These are phyloP conservation scores for Balaeniceps rex DNA, from an alignment of 2,113 vertebrate genomes.

Conservation along the genomic window DNA sequence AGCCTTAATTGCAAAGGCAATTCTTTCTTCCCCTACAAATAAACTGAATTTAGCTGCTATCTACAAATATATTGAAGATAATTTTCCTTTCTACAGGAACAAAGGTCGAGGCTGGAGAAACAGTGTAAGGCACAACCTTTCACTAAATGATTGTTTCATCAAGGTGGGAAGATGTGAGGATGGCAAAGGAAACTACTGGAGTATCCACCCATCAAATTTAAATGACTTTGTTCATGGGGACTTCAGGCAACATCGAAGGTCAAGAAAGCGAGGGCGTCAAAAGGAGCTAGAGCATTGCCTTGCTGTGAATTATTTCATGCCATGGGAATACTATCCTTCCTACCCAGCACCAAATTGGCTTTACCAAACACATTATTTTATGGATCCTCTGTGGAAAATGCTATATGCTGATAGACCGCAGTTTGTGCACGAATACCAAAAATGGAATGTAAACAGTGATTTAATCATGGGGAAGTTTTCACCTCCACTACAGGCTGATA, in stretches of 20 bases:
- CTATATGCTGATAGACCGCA: background rate
- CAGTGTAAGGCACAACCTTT: conserved; percentile 58
- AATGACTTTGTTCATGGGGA: conserved; percentile 48
- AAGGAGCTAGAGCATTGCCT: background rate
- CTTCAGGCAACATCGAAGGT: conserved; percentile 63
- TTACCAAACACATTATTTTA: background rate
- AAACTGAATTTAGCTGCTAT: conserved; percentile 71
- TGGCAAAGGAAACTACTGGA: conserved; percentile 68
- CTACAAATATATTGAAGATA: conserved; percentile 70
- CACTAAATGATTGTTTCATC: conserved; percentile 69
- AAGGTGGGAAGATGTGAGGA: conserved; percentile 64
- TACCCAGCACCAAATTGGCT: background rate
- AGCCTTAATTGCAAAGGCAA: conserved; percentile 70
- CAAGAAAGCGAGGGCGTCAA: background rate
- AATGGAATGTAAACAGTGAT: background rate
- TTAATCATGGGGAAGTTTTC: background rate
- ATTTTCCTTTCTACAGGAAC: conserved; percentile 61
- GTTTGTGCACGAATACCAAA: background rate
- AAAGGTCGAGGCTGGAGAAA: conserved; percentile 62
- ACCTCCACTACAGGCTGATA: background rate
- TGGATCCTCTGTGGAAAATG: conserved; percentile 11
- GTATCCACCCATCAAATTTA: conserved; percentile 56
- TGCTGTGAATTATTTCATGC: conserved; percentile 1
- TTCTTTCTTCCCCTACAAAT: conserved; percentile 64
- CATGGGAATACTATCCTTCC: background rate